These are phyloP conservation scores for Yponomeuta sedellus DNA, from an alignment of 2,888 invertebrate genomes.

Conservation along the genomic window DNA sequence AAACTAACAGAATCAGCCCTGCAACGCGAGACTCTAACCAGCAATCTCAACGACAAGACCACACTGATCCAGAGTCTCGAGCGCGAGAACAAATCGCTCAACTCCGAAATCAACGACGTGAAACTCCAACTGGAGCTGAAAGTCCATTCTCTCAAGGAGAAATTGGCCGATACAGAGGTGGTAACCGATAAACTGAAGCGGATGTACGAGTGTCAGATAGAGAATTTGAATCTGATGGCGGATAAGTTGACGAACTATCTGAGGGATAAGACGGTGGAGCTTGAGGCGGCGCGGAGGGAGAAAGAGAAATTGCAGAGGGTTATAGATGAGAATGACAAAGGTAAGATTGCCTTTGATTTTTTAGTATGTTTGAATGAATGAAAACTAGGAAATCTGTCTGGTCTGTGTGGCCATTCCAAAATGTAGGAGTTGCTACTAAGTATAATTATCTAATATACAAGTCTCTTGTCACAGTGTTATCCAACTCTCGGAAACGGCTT, in stretches of 20 bases:
- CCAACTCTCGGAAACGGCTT: too few relatives aligned
- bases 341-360: neutral
- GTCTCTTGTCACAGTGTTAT: too few relatives aligned
- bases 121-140: slow-evolving; percentile 49
- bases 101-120: slow-evolving; percentile 41
- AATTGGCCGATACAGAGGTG: slow-evolving; percentile 46
- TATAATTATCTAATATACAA: too few relatives aligned
- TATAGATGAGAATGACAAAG: slow-evolving; percentile 18
- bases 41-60: slow-evolving; percentile 32
- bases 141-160: slow-evolving; percentile 52
- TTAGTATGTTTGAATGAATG: too few relatives aligned
- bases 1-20: slow-evolving; percentile 34
- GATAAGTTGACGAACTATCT: slow-evolving; percentile 46
- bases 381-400: too few relatives aligned
- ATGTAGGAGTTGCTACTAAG: too few relatives aligned
- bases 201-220: slow-evolving; percentile 50
- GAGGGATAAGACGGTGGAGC: slow-evolving; percentile 47
- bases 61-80: slow-evolving; percentile 38
- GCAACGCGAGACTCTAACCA: slow-evolving; percentile 32
- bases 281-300: slow-evolving; percentile 41
- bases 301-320: slow-evolving; percentile 37
- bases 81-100: slow-evolving; percentile 41
- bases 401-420: too few relatives aligned
- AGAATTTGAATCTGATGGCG: slow-evolving; percentile 50
- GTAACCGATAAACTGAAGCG: slow-evolving; percentile 49